phyloP scores from a whole-genome alignment of 2,797 vertebrate species.

The Epinephelus malabaricus region DNA sequence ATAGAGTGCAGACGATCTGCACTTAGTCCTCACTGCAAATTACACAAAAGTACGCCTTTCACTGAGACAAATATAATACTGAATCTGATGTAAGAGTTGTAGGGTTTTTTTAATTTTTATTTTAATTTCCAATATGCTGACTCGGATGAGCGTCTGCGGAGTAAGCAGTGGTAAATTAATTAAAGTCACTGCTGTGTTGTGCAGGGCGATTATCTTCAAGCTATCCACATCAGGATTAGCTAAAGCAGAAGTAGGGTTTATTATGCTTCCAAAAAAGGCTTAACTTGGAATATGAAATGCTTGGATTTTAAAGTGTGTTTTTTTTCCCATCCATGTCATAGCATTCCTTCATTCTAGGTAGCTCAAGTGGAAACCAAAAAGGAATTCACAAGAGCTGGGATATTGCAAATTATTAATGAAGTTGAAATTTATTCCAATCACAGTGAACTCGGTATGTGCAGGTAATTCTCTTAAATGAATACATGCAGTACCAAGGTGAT shows the following conservation, averaged over 20 bases:
- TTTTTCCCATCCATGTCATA: neutral
- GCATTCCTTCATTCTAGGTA: conserved; percentile 39
- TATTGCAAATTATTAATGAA: conserved; percentile 72
- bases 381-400: conserved; percentile 45
- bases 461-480: conserved; percentile 62
- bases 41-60: conserved; percentile 32
- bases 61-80: conserved; percentile 15
- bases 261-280: conserved; percentile 72
- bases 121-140: conserved; percentile 57
- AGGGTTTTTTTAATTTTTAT: neutral
- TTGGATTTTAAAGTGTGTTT: conserved; percentile 36
- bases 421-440: conserved; percentile 69
- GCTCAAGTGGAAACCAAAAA: conserved; percentile 26
- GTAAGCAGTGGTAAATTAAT: conserved; percentile 71
- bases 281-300: conserved; percentile 63
- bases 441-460: conserved; percentile 45
- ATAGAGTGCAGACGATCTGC: conserved; percentile 37
- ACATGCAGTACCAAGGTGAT: conserved; percentile 19
- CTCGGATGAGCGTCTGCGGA: conserved; percentile 63
- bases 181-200: conserved; percentile 60
- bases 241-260: conserved; percentile 60
- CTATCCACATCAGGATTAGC: conserved; percentile 76
- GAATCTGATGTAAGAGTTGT: conserved; percentile 12
- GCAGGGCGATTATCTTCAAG: conserved; percentile 69
- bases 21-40: conserved; percentile 29